Evolutionary conservation across 2,888 invertebrate genomes (phyloP).

Genomic region (Sarcophaga caerulescens): DNA sequence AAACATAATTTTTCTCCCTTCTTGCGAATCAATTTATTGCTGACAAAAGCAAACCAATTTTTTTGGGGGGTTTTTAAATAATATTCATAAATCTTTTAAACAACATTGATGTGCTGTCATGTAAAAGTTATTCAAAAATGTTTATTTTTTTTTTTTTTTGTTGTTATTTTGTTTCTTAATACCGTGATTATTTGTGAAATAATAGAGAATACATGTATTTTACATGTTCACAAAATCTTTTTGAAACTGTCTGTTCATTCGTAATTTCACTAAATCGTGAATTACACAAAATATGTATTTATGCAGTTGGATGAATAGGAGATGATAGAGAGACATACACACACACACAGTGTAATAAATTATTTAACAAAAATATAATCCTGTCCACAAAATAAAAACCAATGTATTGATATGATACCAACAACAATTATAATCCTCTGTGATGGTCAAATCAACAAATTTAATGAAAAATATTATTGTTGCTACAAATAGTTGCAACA

Average conservation of each 20-base stretch:
- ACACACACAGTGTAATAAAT: background rate
- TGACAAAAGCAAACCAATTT: too few species aligned
- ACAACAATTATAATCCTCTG: conserved; percentile 2
- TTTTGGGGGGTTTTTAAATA: too few species aligned
- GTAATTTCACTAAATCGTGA: too few species aligned
- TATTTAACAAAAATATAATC: background rate
- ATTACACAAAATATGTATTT: too few species aligned
- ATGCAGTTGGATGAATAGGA: too few species aligned
- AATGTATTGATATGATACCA: background rate
- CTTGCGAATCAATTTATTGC: too few species aligned
- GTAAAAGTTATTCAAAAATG: background rate
- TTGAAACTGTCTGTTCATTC: too few species aligned
- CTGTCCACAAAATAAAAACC: background rate
- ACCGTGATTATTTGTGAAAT: background rate
- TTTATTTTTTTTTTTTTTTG: too few species aligned
- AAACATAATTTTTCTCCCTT: too few species aligned
- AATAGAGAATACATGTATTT: background rate
- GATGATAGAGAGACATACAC: background rate
- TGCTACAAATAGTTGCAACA: too few species aligned
- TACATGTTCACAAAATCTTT: too few species aligned
- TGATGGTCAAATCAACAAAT: background rate
- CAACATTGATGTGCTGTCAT: background rate
- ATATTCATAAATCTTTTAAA: too few species aligned
- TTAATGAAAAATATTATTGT: background rate
- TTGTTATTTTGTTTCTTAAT: background rate